phyloP scores from a whole-genome alignment of 2,113 vertebrate species.

The Pedionomus torquatus region DNA sequence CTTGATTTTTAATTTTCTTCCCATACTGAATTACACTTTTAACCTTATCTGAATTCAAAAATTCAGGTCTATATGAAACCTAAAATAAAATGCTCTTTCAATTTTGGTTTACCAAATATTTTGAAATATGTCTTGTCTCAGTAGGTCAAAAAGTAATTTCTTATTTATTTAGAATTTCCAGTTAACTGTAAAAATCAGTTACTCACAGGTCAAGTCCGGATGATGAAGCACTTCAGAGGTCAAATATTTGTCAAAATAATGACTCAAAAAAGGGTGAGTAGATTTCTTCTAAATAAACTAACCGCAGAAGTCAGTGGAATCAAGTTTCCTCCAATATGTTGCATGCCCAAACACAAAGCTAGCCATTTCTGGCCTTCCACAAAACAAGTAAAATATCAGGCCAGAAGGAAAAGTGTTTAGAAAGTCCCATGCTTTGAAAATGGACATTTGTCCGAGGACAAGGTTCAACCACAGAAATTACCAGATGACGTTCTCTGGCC shows the following conservation, averaged over 20 bases:
- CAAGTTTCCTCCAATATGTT: not conserved
- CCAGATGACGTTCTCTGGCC: conserved; percentile 17
- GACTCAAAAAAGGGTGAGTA: not conserved
- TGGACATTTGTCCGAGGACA: conserved; percentile 1
- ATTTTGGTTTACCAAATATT: not conserved
- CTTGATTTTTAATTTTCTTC: not conserved
- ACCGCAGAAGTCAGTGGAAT: not conserved
- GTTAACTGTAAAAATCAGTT: not conserved
- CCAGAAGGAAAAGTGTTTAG: conserved; percentile 23
- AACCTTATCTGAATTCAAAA: not conserved
- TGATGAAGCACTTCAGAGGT: conserved; percentile 28
- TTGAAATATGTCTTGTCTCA: not conserved
- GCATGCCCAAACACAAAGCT: not conserved
- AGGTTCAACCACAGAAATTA: conserved; percentile 25
- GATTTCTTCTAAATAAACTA: conserved; percentile 8
- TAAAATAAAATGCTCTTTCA: not conserved
- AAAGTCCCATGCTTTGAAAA: not conserved
- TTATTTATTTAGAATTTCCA: not conserved
- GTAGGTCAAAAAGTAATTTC: not conserved
- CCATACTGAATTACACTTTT: not conserved
- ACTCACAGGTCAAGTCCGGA: not conserved
- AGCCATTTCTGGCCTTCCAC: not conserved
- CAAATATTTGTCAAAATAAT: conserved; percentile 21
- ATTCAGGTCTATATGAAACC: not conserved
- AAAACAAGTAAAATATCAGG: not conserved